Evolutionary conservation across 2,888 invertebrate species (phyloP).

Genomic region (Rhyacophila evoluta): DNA sequence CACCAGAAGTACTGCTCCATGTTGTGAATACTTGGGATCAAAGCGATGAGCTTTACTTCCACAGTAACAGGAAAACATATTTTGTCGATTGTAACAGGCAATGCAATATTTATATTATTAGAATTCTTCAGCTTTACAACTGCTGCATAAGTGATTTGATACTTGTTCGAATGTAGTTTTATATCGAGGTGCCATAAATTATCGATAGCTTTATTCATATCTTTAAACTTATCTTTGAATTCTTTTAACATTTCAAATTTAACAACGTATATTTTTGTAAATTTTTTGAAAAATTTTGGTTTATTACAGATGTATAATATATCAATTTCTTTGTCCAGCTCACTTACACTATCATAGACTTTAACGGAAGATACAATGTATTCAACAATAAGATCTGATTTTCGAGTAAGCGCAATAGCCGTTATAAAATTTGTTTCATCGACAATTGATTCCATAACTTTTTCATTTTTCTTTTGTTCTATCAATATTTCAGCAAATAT

Average conservation of each 20-base stretch:
- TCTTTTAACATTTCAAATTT: conserved; percentile 4
- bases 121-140: not conserved
- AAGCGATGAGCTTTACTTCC: not conserved
- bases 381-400: not conserved
- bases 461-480: conserved; percentile 40
- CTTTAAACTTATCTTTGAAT: conserved; percentile 19
- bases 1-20: conserved; percentile 16
- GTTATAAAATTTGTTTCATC: conserved; percentile 18
- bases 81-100: not conserved
- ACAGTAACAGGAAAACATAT: not conserved
- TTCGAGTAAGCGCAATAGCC: not conserved
- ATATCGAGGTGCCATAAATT: conserved; percentile 26
- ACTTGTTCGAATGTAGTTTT: not conserved
- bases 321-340: not conserved
- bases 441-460: conserved; percentile 5
- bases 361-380: not conserved
- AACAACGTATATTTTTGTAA: not conserved
- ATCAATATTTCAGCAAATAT: conserved; percentile 37
- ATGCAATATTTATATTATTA: not conserved
- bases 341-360: not conserved
- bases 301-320: not conserved
- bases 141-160: not conserved
- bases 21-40: not conserved
- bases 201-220: conserved; percentile 7
- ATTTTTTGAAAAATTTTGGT: not conserved